A percentile compares a stretch with the other conserved stretches of the same genome.
phyloP scores from a whole-genome alignment of 2,797 vertebrate genomes.

The Pelodytes ibericus region DNA sequence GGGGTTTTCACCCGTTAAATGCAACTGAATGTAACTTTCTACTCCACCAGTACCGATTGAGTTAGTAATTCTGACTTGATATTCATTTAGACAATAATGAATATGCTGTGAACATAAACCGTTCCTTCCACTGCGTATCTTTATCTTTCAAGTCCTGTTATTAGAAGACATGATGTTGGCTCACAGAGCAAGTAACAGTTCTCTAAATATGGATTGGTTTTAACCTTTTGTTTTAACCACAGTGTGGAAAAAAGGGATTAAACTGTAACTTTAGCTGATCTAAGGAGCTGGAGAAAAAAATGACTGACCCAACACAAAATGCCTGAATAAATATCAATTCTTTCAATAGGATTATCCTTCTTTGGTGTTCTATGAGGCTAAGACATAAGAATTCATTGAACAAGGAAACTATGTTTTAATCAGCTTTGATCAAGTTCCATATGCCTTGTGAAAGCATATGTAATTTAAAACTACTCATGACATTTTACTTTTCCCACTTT shows the following conservation, averaged over 20 bases:
- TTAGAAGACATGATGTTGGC: not conserved
- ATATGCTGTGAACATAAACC: not conserved
- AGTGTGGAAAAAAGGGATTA: not conserved
- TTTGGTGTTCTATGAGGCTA: not conserved
- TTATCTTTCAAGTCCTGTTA: not conserved
- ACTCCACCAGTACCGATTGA: no score
- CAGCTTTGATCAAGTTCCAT: constrained; percentile 18
- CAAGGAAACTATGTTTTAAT: not conserved
- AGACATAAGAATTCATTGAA: not conserved
- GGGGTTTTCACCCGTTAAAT: no score
- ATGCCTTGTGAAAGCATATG: not conserved
- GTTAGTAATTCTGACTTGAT: no score
- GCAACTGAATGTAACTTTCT: no score
- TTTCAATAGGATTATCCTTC: constrained; percentile 12
- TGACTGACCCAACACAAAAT: constrained; percentile 21
- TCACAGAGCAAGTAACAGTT: not conserved
- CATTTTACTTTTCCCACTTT: not conserved
- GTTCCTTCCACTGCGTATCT: not conserved
- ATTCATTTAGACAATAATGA: no score
- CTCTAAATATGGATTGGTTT: not conserved
- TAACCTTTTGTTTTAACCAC: constrained; percentile 4
- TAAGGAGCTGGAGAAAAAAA: not conserved
- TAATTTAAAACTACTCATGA: not conserved
- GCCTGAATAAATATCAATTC: constrained; percentile 2
- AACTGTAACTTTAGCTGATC: not conserved